These are phyloP conservation scores for Trichechus manatus DNA, from an alignment of 2,113 vertebrate genomes.

Conservation along the genomic window DNA sequence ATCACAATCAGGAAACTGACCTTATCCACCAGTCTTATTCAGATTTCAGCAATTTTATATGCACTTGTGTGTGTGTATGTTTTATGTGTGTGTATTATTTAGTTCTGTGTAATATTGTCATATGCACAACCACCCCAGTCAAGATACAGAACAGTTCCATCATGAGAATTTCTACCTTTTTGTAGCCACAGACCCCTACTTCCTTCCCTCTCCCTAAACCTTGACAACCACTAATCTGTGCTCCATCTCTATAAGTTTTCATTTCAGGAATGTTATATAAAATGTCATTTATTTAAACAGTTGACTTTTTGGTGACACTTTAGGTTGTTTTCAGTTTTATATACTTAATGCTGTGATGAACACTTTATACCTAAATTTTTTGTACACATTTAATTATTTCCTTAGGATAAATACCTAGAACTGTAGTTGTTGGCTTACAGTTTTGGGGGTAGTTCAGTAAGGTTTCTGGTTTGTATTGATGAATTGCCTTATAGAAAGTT, in stretches of 20 bases:
- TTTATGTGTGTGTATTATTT: not conserved
- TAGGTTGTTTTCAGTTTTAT: not conserved
- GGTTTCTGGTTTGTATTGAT: not conserved
- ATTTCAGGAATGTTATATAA: not conserved
- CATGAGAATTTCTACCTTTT: not conserved
- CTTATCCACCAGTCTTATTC: not conserved
- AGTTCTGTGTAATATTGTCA: not conserved
- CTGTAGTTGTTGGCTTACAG: not conserved
- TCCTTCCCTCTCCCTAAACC: not conserved
- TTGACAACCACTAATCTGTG: not conserved
- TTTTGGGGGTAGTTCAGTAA: not conserved
- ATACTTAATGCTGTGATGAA: not conserved
- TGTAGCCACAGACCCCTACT: not conserved
- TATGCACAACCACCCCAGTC: not conserved
- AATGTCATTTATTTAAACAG: not conserved
- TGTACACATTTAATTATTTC: not conserved
- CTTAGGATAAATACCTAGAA: not conserved
- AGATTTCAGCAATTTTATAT: not conserved
- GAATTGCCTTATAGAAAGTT: not conserved
- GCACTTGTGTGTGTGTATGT: not conserved
- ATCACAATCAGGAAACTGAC: not conserved
- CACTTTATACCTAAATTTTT: not conserved
- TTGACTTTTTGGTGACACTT: not conserved
- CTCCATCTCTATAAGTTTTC: not conserved
- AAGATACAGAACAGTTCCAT: not conserved